Evolutionary conservation across 2,113 vertebrate genomes (phyloP).

Genomic region (Heptranchias perlo): DNA sequence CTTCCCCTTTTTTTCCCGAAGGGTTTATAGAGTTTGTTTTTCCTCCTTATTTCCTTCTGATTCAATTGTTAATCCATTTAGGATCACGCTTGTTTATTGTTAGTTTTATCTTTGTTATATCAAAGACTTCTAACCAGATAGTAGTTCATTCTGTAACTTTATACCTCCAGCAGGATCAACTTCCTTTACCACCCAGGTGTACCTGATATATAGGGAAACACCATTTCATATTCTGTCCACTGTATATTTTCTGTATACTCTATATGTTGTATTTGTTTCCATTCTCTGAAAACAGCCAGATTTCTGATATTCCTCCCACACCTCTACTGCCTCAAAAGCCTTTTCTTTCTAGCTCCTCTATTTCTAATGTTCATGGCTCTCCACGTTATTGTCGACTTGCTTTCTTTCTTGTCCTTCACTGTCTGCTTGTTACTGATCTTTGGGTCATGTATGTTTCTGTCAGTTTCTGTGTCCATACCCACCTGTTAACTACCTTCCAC

Average conservation of each 20-base stretch:
- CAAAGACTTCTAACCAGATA: not conserved
- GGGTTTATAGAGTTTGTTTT: not conserved
- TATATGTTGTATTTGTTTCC: too few species aligned
- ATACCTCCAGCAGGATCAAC: not conserved
- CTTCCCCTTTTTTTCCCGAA: not conserved
- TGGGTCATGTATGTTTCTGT: too few species aligned
- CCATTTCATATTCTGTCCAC: not conserved
- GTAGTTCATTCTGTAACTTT: not conserved
- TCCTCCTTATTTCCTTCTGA: not conserved
- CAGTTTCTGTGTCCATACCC: too few species aligned
- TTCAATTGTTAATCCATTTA: not conserved
- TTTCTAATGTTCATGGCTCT: too few species aligned
- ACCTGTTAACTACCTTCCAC: too few species aligned
- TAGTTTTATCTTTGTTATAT: not conserved
- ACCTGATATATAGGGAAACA: not conserved
- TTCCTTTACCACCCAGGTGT: not conserved
- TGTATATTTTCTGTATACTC: not conserved
- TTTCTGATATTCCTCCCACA: too few species aligned
- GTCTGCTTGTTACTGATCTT: too few species aligned
- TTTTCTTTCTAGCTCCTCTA: too few species aligned
- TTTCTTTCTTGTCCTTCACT: too few species aligned
- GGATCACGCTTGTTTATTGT: not conserved
- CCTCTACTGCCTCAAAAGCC: too few species aligned
- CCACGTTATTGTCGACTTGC: too few species aligned
- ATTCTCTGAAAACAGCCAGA: too few species aligned